Base-by-base conservation (phyloP, 2,888 invertebrate species). In the Blastobasis adustella region DNA sequence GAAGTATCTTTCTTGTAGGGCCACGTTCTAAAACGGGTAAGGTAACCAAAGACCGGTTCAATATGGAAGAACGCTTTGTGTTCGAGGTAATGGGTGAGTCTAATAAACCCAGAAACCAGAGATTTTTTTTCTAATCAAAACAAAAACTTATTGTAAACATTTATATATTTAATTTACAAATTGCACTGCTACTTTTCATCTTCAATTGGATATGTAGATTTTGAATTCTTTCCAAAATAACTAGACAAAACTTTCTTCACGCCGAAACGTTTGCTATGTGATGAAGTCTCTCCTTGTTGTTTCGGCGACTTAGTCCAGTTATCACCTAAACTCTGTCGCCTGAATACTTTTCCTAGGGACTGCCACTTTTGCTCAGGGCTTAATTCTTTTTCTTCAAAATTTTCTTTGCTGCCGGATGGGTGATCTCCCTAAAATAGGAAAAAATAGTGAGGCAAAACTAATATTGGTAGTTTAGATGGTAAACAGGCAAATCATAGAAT, bases 291-390 rank as follows among this genome's bases (percentile, higher is more conserved):
- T 49, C 77, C 85, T 59, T 73, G 76, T 54, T 72, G 70, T 57
- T 61, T 75, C 38, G 76, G 49, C 5, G 76, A 62, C 60, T 79
- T 85, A 54, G 67, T 78, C 76, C 78, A 80, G 49, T 79, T 72
- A 54, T 87, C 86, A 36, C 64, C 73, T 58, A 82, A 78, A 63
- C 81, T 85, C 73, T 86, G 85, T 49, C 88, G 86, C 57, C 81
- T 73, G 59, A 88, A 88, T 48, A 87, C 77, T 74, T 88, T 88
- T 0, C 88, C 88, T 57, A 88, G 62, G 40, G 87, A 87, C 62
- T 88, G 88, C 87, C 88, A 88, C 64, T 87, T 88, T 60, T 84
- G 87, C 56, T 88, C 87, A 47, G 78, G 75, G 54, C 64, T 73
- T 50, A 85, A 64, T 64, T 80, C 78, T 62, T 82, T 82, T 44